Conservation (phyloP, 2,888 invertebrate species). For the Micoletzkya japonica region DNA sequence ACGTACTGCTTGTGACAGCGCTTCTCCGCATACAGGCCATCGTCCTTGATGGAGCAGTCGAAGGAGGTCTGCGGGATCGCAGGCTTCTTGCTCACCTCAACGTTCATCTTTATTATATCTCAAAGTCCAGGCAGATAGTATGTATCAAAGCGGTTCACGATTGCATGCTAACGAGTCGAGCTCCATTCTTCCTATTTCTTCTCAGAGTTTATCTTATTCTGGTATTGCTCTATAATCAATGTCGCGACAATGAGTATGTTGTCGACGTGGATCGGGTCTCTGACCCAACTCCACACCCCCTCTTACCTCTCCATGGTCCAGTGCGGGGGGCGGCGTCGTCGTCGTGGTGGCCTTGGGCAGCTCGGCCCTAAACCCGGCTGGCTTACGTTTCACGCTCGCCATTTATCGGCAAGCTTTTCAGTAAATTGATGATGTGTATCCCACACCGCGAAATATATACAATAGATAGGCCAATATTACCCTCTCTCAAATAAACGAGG, state of each 20-base stretch:
- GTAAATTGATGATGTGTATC: not conserved
- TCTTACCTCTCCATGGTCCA: slow-evolving; percentile 23
- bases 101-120: not conserved
- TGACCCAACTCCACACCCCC: too few species aligned
- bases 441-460: not conserved
- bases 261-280: too few species aligned
- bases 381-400: not conserved
- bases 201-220: too few species aligned
- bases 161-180: too few species aligned
- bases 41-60: slow-evolving; percentile 10
- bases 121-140: not conserved
- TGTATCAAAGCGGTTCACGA: too few species aligned
- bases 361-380: slow-evolving; percentile 7
- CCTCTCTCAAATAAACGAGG: not conserved
- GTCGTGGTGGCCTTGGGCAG: slow-evolving; percentile 21
- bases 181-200: too few species aligned
- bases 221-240: too few species aligned
- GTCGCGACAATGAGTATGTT: too few species aligned
- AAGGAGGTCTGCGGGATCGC: slow-evolving; percentile 22
- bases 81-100: not conserved
- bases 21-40: slow-evolving; percentile 18
- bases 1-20: slow-evolving; percentile 24
- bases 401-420: not conserved
- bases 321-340: not conserved
- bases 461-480: not conserved